These are phyloP conservation scores for Anagrus nilaparvatae DNA, from an alignment of 1,140 invertebrate genomes.

Conservation along the genomic window DNA sequence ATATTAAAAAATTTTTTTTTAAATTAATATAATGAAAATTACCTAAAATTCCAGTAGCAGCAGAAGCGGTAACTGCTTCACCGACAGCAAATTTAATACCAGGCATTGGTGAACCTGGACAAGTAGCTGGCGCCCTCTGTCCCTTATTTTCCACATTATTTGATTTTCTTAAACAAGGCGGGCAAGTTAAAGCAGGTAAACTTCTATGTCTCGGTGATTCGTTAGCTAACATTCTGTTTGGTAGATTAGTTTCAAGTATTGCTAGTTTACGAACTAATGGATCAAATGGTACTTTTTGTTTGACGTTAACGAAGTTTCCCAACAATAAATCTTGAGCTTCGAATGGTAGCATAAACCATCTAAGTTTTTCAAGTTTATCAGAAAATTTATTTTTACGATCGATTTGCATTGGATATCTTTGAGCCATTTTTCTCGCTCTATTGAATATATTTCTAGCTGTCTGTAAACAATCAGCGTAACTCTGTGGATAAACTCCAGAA, in stretches of 20 bases:
- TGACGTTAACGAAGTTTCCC: slow-evolving; percentile 61
- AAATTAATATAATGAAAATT: no score
- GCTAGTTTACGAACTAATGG: slow-evolving; percentile 35
- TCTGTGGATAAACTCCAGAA: slow-evolving; percentile 57
- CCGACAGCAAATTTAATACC: slow-evolving; percentile 57
- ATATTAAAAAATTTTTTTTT: no score
- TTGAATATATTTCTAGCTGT: slow-evolving; percentile 70
- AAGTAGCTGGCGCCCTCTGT: slow-evolving; percentile 32
- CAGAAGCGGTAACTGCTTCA: slow-evolving; percentile 47
- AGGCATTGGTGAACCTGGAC: slow-evolving; percentile 35
- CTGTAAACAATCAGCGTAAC: slow-evolving; percentile 64
- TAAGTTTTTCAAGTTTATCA: slow-evolving; percentile 54
- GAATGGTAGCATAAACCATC: slow-evolving; percentile 79
- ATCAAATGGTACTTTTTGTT: slow-evolving; percentile 64
- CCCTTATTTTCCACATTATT: slow-evolving; percentile 10
- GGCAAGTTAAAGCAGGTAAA: slow-evolving; percentile 30
- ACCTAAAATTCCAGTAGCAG: slow-evolving; percentile 22
- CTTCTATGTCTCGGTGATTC: slow-evolving; percentile 36
- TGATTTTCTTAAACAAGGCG: slow-evolving; percentile 12
- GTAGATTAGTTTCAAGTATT: slow-evolving; percentile 5
- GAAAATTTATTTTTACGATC: slow-evolving; percentile 64
- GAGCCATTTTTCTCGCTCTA: slow-evolving; percentile 64
- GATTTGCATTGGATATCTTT: slow-evolving; percentile 54
- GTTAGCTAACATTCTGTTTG: no score
- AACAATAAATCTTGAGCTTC: slow-evolving; percentile 64